phyloP scores from a whole-genome alignment of 2,113 vertebrate genomes.

The Nibea coibor region DNA sequence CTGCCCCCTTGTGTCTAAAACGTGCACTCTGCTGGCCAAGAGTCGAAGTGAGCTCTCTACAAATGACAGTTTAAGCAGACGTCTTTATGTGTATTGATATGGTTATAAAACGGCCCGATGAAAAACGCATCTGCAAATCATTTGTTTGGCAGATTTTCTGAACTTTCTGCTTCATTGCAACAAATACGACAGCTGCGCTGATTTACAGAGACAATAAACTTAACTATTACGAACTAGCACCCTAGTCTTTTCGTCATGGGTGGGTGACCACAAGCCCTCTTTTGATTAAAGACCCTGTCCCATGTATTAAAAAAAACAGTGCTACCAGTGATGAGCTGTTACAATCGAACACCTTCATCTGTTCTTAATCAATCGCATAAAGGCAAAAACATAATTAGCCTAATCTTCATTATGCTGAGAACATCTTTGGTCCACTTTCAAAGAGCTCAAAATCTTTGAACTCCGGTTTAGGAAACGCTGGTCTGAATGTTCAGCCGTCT shows the following conservation, averaged over 20 bases:
- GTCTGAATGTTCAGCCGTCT: not conserved
- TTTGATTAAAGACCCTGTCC: not conserved
- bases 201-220: not conserved
- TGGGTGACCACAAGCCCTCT: not conserved
- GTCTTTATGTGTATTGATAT: not conserved
- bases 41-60: not conserved
- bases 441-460: not conserved
- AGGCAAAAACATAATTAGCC: not conserved
- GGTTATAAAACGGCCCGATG: not conserved
- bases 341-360: not conserved
- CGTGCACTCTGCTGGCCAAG: not conserved
- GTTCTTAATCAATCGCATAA: not conserved
- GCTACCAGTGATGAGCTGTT: not conserved
- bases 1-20: slow-evolving; percentile 72
- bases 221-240: not conserved
- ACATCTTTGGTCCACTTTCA: not conserved
- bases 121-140: not conserved
- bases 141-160: not conserved
- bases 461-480: not conserved
- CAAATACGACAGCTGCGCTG: not conserved
- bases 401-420: not conserved
- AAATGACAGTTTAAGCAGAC: not conserved
- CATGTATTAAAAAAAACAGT: not conserved
- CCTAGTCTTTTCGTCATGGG: not conserved
- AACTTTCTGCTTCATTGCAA: not conserved